A percentile compares a stretch with the other conserved stretches of the same genome.
These are phyloP conservation scores for Trachemys scripta DNA, from an alignment of 2,113 vertebrate genomes.

Conservation along the genomic window DNA sequence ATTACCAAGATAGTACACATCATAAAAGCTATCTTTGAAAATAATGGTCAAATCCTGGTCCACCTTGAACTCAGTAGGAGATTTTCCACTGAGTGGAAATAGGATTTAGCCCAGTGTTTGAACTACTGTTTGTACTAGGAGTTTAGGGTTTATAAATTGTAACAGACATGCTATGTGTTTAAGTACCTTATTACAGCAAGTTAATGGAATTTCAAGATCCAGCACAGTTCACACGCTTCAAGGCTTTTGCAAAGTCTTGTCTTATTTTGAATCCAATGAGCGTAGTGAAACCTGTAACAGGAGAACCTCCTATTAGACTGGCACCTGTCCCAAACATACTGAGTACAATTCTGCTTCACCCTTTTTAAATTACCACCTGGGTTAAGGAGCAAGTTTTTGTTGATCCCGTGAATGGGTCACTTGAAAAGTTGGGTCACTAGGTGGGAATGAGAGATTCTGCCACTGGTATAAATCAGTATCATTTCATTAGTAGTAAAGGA, in stretches of 20 bases:
- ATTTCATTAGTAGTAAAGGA: background rate
- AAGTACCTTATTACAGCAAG: background rate
- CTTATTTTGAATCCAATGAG: background rate
- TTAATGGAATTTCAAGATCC: background rate
- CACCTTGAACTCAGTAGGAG: background rate
- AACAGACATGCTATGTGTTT: no score
- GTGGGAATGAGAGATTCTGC: background rate
- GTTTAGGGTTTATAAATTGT: no score
- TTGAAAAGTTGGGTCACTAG: background rate
- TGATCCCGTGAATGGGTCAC: background rate
- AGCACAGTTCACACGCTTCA: background rate
- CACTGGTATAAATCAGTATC: background rate
- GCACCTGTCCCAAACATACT: background rate
- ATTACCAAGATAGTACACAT: background rate
- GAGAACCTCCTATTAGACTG: background rate
- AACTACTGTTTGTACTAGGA: background rate
- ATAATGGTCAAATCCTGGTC: background rate
- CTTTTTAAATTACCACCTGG: background rate
- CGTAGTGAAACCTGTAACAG: background rate
- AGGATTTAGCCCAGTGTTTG: background rate
- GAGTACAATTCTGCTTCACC: background rate
- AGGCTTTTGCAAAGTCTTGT: background rate
- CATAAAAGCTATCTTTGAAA: background rate
- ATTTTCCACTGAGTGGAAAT: background rate
- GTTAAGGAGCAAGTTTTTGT: background rate